Evolutionary conservation across 2,888 invertebrate genomes (phyloP).

Genomic region (Lapara coniferarum): DNA sequence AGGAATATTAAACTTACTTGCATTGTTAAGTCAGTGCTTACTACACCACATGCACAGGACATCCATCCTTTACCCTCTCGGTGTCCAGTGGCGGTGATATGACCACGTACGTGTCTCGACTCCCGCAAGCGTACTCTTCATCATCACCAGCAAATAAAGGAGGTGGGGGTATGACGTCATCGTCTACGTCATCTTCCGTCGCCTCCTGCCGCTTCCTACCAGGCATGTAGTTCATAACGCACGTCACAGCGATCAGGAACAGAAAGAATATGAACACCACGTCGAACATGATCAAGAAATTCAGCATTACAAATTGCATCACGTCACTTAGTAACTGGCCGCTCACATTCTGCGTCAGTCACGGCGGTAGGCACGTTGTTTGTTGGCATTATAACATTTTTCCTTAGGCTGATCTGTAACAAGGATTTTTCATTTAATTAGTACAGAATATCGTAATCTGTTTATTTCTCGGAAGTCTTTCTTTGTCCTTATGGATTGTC

Average conservation of each 20-base stretch:
- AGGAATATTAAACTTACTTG: constrained; percentile 47
- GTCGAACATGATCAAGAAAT: constrained; percentile 94
- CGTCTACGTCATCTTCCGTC: constrained; percentile 75
- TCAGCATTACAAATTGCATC: constrained; percentile 94
- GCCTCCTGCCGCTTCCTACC: constrained; percentile 80
- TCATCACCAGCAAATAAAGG: constrained; percentile 74
- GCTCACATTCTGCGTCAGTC: constrained; percentile 68
- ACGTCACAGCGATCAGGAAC: constrained; percentile 92
- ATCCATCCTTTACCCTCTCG: constrained; percentile 70
- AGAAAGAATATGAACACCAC: constrained; percentile 94
- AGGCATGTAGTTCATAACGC: constrained; percentile 92
- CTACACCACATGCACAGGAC: constrained; percentile 81
- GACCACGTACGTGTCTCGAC: constrained; percentile 78
- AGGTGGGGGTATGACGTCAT: constrained; percentile 79
- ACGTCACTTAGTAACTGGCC: constrained; percentile 63
- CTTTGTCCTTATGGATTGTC: neutral
- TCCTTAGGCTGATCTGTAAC: constrained; percentile 21
- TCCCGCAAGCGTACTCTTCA: constrained; percentile 56
- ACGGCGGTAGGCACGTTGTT: neutral
- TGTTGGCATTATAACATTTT: constrained; percentile 27
- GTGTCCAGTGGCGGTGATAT: constrained; percentile 75
- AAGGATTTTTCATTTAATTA: constrained; percentile 8
- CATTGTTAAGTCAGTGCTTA: constrained; percentile 73
- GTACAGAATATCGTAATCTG: neutral
- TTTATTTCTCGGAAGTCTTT: neutral